Evolutionary conservation across 2,888 invertebrate genomes (phyloP).

Genomic region (Drosophila eohydei): DNA sequence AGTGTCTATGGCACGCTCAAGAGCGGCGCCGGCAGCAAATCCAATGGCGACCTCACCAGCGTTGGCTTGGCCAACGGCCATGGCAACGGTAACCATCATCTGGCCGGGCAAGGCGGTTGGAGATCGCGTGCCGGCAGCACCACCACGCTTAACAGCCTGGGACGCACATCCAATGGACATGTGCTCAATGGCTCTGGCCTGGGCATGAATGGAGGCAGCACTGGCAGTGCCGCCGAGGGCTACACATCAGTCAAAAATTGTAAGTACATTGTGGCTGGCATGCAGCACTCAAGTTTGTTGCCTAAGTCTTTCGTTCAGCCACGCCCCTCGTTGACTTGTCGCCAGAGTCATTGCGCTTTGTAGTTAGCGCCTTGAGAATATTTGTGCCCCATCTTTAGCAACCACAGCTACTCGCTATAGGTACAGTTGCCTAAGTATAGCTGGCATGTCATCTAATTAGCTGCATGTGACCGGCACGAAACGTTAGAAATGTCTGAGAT

Average conservation of each 20-base stretch:
- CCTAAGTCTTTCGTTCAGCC: conserved; percentile 62
- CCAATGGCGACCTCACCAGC: conserved; percentile 82
- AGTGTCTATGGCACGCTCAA: conserved; percentile 86
- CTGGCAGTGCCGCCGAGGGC: conserved; percentile 84
- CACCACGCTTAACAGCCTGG: conserved; percentile 87
- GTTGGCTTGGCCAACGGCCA: conserved; percentile 78
- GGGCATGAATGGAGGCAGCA: conserved; percentile 78
- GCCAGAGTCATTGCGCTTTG: not conserved
- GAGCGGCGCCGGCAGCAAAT: conserved; percentile 83
- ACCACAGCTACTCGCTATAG: conserved; percentile 6
- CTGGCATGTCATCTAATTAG: conserved; percentile 53
- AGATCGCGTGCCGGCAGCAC: conserved; percentile 87
- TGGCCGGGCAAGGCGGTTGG: conserved; percentile 85
- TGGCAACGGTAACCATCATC: conserved; percentile 72
- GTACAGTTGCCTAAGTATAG: conserved; percentile 33
- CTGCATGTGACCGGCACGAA: conserved; percentile 54
- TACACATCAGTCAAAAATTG: conserved; percentile 85
- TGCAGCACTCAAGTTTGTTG: conserved; percentile 47
- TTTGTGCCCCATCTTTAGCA: conserved; percentile 6
- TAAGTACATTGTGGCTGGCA: conserved; percentile 71
- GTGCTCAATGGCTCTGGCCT: conserved; percentile 70
- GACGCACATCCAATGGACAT: conserved; percentile 84
- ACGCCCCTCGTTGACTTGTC: conserved; percentile 8
- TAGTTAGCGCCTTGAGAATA: conserved; percentile 4
- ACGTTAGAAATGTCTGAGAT: conserved; percentile 21